A percentile compares a stretch with the other conserved stretches of the same genome.
These are phyloP conservation scores for Lagria hirta DNA, from an alignment of 2,888 invertebrate species.

Conservation along the genomic window DNA sequence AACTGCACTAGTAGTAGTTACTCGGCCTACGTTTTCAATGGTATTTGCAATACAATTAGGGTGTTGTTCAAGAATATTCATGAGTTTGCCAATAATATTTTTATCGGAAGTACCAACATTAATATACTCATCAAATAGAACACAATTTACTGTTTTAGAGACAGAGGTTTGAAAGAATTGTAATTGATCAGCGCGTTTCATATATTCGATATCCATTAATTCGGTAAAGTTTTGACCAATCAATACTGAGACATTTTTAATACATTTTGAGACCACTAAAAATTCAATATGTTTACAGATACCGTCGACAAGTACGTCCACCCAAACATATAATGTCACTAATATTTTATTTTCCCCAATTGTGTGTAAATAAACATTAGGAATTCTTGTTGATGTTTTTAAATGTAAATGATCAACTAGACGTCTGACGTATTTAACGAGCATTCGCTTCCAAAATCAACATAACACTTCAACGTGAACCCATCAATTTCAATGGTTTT, in stretches of 20 bases:
- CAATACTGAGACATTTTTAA: conserved; percentile 3
- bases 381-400: not conserved
- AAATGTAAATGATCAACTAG: too few species aligned
- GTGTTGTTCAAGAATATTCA: too few species aligned
- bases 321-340: not conserved
- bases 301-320: not conserved
- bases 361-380: not conserved
- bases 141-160: not conserved
- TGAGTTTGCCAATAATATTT: too few species aligned
- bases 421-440: not conserved
- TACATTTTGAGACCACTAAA: too few species aligned
- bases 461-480: not conserved
- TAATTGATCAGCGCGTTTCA: conserved; percentile 3
- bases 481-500: not conserved
- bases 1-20: too few species aligned
- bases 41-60: too few species aligned
- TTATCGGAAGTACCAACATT: too few species aligned
- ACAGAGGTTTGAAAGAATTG: not conserved
- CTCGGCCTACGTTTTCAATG: too few species aligned
- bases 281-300: conserved; percentile 3
- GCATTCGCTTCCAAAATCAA: not conserved
- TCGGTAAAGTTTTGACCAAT: conserved; percentile 19
- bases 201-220: conserved; percentile 7
- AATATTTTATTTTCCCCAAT: not conserved
- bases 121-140: too few species aligned